A percentile compares a stretch with the other conserved stretches of the same genome.
These are phyloP conservation scores for Entomobrya proxima DNA, from an alignment of 2,888 invertebrate genomes.

Conservation along the genomic window DNA sequence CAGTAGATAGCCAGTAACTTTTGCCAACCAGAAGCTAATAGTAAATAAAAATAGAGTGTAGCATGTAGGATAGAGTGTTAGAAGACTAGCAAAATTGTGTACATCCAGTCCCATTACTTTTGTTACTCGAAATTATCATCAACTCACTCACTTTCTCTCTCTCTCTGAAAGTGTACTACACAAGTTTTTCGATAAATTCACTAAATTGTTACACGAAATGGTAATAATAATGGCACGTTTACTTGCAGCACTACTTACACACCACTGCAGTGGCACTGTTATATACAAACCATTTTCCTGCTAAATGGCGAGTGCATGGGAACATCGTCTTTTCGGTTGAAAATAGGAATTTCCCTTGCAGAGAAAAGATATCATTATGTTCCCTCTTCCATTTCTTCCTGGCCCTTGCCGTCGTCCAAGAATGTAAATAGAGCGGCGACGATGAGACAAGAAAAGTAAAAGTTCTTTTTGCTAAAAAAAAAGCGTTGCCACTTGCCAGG, in stretches of 20 bases:
- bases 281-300: neutral
- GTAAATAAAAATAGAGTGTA: too few species aligned
- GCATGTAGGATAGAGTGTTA: too few species aligned
- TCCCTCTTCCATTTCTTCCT: too few species aligned
- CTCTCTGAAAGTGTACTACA: neutral
- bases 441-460: neutral
- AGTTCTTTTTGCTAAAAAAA: neutral
- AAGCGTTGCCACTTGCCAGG: neutral
- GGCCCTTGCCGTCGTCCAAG: too few species aligned
- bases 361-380: neutral
- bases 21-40: too few species aligned
- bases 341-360: neutral
- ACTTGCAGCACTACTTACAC: slow-evolving; percentile 9
- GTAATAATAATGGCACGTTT: slow-evolving; percentile 32
- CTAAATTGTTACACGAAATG: slow-evolving; percentile 27
- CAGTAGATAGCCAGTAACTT: too few species aligned
- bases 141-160: slow-evolving; percentile 4
- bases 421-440: neutral
- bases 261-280: too few species aligned
- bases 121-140: slow-evolving; percentile 6
- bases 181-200: slow-evolving; percentile 36
- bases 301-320: slow-evolving; percentile 23
- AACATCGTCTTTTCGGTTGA: neutral
- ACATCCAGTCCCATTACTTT: slow-evolving; percentile 4
- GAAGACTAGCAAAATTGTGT: neutral